Evolutionary conservation across 2,888 invertebrate genomes (phyloP).

Genomic region (Panzeria rudis): DNA sequence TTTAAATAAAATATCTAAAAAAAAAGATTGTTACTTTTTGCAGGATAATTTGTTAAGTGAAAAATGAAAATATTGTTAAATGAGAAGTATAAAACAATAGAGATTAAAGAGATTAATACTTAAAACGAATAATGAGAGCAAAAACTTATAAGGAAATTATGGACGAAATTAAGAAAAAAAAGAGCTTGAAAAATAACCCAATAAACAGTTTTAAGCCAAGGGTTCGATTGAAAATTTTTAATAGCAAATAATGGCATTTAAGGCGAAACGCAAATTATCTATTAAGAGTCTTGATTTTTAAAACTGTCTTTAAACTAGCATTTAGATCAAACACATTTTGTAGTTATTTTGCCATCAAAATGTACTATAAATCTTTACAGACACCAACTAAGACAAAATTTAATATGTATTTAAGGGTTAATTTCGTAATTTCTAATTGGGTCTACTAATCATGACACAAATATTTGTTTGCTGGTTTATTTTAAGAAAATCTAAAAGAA

Average conservation of each 20-base stretch:
- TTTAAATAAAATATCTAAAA: background rate
- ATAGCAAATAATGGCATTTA: too few species aligned
- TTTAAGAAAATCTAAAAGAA: background rate
- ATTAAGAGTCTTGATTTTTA: too few species aligned
- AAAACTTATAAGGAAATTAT: background rate
- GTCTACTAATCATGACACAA: too few species aligned
- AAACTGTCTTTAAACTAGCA: too few species aligned
- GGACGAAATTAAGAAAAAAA: background rate
- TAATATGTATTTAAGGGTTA: too few species aligned
- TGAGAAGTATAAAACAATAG: conserved; percentile 62
- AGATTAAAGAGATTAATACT: conserved; percentile 53
- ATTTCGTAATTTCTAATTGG: too few species aligned
- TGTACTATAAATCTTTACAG: too few species aligned
- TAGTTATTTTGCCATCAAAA: too few species aligned
- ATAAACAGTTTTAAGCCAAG: background rate
- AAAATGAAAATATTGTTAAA: conserved; percentile 67
- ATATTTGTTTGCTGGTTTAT: conserved; percentile 6
- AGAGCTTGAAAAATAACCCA: background rate
- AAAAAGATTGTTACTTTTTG: conserved; percentile 13
- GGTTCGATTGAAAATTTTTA: too few species aligned
- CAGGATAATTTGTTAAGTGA: conserved; percentile 64
- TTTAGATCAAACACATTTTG: too few species aligned
- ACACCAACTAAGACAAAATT: too few species aligned
- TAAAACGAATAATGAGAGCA: background rate
- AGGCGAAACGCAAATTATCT: too few species aligned